These are phyloP conservation scores for Alauda arvensis DNA, from an alignment of 2,797 vertebrate species.

Conservation along the genomic window DNA sequence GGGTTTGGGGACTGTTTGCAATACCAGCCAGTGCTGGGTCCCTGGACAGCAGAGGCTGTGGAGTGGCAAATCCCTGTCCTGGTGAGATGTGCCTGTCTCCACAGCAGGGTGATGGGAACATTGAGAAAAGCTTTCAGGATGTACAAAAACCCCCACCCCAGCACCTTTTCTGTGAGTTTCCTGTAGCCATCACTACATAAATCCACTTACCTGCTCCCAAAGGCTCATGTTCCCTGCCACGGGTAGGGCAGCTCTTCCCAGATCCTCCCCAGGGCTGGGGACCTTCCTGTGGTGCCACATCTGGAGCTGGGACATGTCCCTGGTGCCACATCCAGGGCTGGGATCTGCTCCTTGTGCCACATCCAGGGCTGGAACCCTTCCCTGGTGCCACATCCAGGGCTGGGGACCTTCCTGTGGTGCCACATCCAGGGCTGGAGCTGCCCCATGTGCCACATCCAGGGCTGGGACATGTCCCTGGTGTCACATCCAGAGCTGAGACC, in stretches of 20 bases:
- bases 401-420: too few relatives aligned
- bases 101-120: neutral
- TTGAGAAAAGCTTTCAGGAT: neutral
- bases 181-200: neutral
- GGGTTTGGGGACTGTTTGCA: neutral
- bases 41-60: fast-evolving
- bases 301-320: neutral
- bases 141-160: fast-evolving
- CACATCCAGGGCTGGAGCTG: too few relatives aligned
- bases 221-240: fast-evolving
- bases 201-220: fast-evolving
- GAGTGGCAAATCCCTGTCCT: fast-evolving
- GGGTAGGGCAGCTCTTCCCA: fast-evolving
- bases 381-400: too few relatives aligned
- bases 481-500: too few relatives aligned
- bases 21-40: fast-evolving
- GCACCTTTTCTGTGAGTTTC: neutral
- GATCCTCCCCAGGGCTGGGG: neutral
- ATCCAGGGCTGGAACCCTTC: too few relatives aligned
- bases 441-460: too few relatives aligned
- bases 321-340: too few relatives aligned
- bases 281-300: too few relatives aligned
- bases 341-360: too few relatives aligned
- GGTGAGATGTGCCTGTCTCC: fast-evolving
- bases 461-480: too few relatives aligned